Base-by-base conservation (phyloP, 2,888 invertebrate species). In the Lithosia quadra region DNA sequence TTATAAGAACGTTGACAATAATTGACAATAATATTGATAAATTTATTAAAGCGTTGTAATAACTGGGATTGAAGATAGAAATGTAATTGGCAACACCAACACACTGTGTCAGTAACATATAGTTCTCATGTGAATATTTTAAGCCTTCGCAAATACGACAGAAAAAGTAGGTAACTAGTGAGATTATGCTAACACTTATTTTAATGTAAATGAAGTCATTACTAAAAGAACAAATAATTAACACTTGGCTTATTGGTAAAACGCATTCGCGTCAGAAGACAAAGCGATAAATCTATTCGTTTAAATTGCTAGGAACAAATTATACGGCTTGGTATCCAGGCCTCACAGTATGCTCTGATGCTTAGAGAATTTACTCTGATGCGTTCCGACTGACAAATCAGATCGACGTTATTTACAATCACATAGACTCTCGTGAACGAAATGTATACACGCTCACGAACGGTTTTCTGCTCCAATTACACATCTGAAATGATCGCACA, bases 401-500 rank as follows among this genome's bases (percentile, higher is more conserved):
- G 68, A 77, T 73, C 56, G 86, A 83, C 83, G 78, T 82, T 82
- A 84, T 80, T 85, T 85, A 90, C 89, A 92, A 88, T 90, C 81
- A 85, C 90, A 91, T 86, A 91, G 89, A 90, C 90, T 90, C 89
- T 90, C 88, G 89, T 88, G 86, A 85, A 81, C 83, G 81, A 84
- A 80, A 87, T 89, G n/a, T n/a, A 88, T 86, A 88, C 88, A 86
- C 86, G 82, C 83, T 84, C 80, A 83, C 80, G 81, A 90, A 91
- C 88, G 75, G 86, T 84, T 93, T 91, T 90, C 89, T 90, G 94
- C 92, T 92, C 93, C 88, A 93, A 85, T 94, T 92, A 84, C 86
- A 88, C 75, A 77, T 84, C 85, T 91, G 87, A 92, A 92, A 91
- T 90, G 88, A 93, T 92, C 87, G 85, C 78, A 78, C 81, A 87